These are phyloP conservation scores for Panurus biarmicus DNA, from an alignment of 2,113 vertebrate genomes.

Conservation along the genomic window DNA sequence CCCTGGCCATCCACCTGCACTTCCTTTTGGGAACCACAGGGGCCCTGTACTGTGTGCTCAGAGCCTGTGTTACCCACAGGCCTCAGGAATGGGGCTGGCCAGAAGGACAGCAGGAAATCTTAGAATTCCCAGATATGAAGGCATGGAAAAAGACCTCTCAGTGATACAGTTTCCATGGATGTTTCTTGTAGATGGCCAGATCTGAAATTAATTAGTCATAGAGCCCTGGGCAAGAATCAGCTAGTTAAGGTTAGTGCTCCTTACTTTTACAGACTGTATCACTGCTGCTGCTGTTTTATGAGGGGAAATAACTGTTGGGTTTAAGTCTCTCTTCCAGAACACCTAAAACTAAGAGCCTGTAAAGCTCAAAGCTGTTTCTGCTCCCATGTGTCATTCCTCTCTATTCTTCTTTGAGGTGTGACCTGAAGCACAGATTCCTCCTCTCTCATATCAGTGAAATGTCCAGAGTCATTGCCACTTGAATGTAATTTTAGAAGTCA, in stretches of 20 bases:
- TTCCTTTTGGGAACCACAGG: not conserved
- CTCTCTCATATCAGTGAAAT: not conserved
- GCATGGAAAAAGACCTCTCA: not conserved
- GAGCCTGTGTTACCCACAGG: not conserved
- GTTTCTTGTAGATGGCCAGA: not conserved
- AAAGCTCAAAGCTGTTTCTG: not conserved
- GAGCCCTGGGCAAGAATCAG: not conserved
- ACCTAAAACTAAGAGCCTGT: not conserved
- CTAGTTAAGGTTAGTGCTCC: rapidly evolving
- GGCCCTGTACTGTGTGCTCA: not conserved
- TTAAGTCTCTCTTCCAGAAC: not conserved
- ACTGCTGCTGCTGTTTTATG: not conserved
- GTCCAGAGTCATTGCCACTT: not conserved
- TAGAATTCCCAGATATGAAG: not conserved
- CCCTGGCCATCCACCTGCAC: not conserved
- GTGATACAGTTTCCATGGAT: not conserved
- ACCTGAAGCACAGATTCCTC: not conserved
- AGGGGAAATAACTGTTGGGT: not conserved
- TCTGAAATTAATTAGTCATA: not conserved
- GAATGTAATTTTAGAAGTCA: not conserved
- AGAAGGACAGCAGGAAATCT: not conserved
- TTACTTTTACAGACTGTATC: no score
- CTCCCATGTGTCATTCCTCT: not conserved
- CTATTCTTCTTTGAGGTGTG: not conserved
- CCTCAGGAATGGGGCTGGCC: not conserved